Evolutionary conservation across 2,797 vertebrate genomes (phyloP).

Genomic region (Scleropages formosus): DNA sequence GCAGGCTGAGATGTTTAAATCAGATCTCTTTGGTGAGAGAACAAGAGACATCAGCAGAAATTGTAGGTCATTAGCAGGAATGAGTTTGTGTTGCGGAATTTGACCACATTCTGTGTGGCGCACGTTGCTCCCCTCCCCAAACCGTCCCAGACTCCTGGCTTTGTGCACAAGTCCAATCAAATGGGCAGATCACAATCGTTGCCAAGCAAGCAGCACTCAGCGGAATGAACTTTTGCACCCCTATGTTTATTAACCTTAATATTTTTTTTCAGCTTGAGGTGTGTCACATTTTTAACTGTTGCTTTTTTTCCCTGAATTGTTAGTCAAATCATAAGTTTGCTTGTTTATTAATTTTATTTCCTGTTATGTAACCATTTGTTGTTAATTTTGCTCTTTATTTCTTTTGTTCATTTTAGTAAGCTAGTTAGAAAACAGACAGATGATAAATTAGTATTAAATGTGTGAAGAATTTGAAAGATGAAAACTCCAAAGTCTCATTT

Average conservation of each 20-base stretch:
- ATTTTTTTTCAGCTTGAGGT: too few relatives aligned
- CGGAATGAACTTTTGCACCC: too few relatives aligned
- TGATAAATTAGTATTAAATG: neutral
- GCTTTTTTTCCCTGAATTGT: neutral
- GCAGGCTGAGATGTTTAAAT: constrained; percentile 4
- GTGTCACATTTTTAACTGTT: too few relatives aligned
- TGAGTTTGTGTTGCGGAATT: neutral
- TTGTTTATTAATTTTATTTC: neutral
- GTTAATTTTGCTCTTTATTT: neutral
- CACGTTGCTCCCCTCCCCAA: neutral
- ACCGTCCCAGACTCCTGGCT: neutral
- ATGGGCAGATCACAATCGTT: too few relatives aligned
- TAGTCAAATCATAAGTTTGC: neutral
- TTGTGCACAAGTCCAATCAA: too few relatives aligned
- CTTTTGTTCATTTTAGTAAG: neutral
- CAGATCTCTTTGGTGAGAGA: constrained; percentile 21
- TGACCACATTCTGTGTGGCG: neutral
- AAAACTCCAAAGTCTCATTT: neutral
- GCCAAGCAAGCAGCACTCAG: too few relatives aligned
- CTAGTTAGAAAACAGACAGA: neutral
- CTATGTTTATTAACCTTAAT: too few relatives aligned
- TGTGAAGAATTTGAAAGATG: neutral
- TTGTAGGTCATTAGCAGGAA: constrained; percentile 12
- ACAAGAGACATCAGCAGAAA: constrained; percentile 19
- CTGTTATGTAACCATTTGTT: neutral